Conservation (phyloP, 1,140 invertebrate species). For the Acromyrmex heyeri region DNA sequence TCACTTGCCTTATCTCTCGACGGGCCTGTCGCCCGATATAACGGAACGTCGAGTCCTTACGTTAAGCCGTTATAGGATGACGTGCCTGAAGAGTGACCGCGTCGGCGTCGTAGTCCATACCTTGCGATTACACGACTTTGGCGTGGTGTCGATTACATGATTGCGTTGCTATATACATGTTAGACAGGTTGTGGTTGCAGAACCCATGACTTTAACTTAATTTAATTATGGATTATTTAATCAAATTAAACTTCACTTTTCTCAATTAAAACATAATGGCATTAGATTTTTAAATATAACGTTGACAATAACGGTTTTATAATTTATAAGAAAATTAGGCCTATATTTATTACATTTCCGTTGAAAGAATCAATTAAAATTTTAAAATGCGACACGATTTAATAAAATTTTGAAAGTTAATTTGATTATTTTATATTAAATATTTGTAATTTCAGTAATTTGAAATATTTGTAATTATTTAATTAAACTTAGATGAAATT, state of each 20-base stretch:
- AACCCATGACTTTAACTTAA: neutral
- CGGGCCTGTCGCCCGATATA: constrained; percentile 65
- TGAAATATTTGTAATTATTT: neutral
- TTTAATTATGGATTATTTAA: neutral
- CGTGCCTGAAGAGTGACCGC: constrained; percentile 55
- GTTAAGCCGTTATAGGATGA: constrained; percentile 52
- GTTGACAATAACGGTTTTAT: neutral
- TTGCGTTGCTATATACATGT: constrained; percentile 6
- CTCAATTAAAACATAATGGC: neutral
- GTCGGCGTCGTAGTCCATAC: constrained; percentile 35
- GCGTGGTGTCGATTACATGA: constrained; percentile 44
- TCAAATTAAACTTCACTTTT: neutral
- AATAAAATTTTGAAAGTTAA: neutral
- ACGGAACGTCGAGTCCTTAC: constrained; percentile 68
- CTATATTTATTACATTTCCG: neutral
- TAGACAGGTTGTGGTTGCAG: neutral
- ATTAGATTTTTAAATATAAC: neutral
- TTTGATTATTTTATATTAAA: too few relatives aligned
- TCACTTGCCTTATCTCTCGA: constrained; percentile 80
- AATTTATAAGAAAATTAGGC: neutral
- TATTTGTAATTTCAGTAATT: too few relatives aligned
- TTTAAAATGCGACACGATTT: neutral
- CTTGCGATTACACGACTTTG: constrained; percentile 54
- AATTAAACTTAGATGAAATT: neutral
- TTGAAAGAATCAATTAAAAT: neutral